phyloP scores from a whole-genome alignment of 2,888 invertebrate genomes.

The Rhagonycha fulva region DNA sequence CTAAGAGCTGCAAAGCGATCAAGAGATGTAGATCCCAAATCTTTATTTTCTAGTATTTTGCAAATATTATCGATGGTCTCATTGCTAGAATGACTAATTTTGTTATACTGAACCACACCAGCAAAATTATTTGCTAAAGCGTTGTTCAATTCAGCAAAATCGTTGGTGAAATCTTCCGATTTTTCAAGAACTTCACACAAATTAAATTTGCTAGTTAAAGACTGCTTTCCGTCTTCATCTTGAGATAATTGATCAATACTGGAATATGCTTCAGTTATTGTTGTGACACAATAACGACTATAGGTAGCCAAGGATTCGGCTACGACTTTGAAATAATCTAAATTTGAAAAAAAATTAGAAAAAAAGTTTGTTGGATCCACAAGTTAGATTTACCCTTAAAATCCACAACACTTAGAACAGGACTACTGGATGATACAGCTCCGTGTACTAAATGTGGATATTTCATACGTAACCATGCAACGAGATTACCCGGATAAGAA shows the following conservation, averaged over 20 bases:
- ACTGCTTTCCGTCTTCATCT: constrained; percentile 63
- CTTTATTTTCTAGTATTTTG: neutral
- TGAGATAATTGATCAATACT: constrained; percentile 69
- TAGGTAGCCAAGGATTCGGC: constrained; percentile 71
- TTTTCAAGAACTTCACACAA: constrained; percentile 75
- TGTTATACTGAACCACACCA: constrained; percentile 92
- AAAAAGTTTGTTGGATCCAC: neutral
- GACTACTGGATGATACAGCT: neutral
- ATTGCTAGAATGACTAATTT: constrained; percentile 79
- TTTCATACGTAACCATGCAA: neutral
- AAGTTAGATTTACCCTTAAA: neutral
- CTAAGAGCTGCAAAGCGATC: neutral
- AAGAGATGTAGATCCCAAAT: neutral
- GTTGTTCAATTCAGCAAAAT: constrained; percentile 82
- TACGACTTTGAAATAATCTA: constrained; percentile 85
- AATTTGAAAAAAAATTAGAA: no score
- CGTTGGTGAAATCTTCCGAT: constrained; percentile 61
- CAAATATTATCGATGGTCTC: neutral
- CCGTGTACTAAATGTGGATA: neutral
- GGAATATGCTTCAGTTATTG: constrained; percentile 66
- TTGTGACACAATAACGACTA: constrained; percentile 69
- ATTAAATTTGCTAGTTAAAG: constrained; percentile 73
- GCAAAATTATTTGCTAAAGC: constrained; percentile 86
- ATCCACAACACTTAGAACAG: neutral
- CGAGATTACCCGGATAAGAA: neutral